Evolutionary conservation across 2,797 vertebrate genomes (phyloP).

Genomic region (Rachycentron canadum): DNA sequence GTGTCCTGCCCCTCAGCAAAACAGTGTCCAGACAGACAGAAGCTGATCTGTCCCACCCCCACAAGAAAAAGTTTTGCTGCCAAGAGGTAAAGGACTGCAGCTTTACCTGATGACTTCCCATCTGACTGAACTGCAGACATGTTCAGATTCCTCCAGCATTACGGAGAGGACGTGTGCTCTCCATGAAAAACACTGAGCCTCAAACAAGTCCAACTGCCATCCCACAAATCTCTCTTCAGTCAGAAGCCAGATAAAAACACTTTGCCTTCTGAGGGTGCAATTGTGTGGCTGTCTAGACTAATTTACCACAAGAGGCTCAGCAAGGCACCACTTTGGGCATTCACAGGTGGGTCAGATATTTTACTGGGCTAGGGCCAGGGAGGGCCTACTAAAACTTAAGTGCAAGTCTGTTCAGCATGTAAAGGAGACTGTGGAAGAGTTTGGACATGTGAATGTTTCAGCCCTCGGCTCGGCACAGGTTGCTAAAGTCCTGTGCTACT

Average conservation of each 20-base stretch:
- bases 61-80: constrained; percentile 47
- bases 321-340: constrained; percentile 61
- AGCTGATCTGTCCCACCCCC: constrained; percentile 60
- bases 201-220: constrained; percentile 58
- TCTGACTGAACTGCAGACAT: constrained; percentile 58
- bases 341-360: constrained; percentile 82
- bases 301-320: constrained; percentile 62
- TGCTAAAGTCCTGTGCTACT: constrained; percentile 36
- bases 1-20: constrained; percentile 62
- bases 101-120: constrained; percentile 59
- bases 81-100: constrained; percentile 49
- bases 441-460: constrained; percentile 57
- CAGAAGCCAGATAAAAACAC: constrained; percentile 63
- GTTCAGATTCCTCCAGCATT: constrained; percentile 64
- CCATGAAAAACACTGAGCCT: constrained; percentile 65
- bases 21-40: constrained; percentile 68
- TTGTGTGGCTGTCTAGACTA: constrained; percentile 75
- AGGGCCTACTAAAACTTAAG: constrained; percentile 69
- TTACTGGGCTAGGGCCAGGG: constrained; percentile 73
- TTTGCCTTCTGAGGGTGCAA: constrained; percentile 59
- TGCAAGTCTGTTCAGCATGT: constrained; percentile 57
- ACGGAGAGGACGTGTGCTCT: constrained; percentile 46
- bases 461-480: constrained; percentile 29
- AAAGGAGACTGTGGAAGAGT: constrained; percentile 62
- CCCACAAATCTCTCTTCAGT: constrained; percentile 54